A percentile compares a stretch with the other conserved stretches of the same genome.
These are phyloP conservation scores for Parapsyche elsis DNA, from an alignment of 1,140 invertebrate species.

Conservation along the genomic window DNA sequence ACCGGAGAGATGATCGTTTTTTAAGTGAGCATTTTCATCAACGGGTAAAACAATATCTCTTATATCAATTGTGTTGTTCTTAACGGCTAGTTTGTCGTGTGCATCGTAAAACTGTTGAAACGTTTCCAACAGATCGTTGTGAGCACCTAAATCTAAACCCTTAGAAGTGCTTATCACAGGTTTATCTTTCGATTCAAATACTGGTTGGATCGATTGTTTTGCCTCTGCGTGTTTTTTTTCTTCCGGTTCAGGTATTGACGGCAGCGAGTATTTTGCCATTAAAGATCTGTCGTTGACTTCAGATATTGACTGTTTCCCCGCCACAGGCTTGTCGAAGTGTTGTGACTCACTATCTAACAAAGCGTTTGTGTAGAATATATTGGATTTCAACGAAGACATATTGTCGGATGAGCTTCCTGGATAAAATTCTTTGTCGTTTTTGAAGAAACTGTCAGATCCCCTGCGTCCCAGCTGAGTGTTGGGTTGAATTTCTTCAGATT, in stretches of 20 bases:
- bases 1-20: background rate
- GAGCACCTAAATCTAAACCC: background rate
- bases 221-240: background rate
- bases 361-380: slow-evolving; percentile 51
- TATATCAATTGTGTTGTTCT: slow-evolving; percentile 17
- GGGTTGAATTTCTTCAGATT: background rate
- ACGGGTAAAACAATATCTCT: background rate
- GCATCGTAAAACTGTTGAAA: slow-evolving; percentile 48
- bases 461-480: slow-evolving; percentile 44
- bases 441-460: slow-evolving; percentile 48
- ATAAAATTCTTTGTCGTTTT: slow-evolving; percentile 37
- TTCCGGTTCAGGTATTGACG: background rate
- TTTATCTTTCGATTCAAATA: no score
- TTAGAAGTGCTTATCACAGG: background rate
- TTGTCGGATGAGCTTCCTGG: slow-evolving; percentile 30
- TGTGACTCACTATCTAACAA: slow-evolving; percentile 46
- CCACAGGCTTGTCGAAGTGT: background rate
- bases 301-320: slow-evolving; percentile 5
- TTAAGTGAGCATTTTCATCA: background rate
- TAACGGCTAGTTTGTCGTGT: background rate
- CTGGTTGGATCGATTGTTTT: background rate
- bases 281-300: slow-evolving; percentile 24
- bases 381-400: slow-evolving; percentile 38
- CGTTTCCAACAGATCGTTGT: slow-evolving; percentile 41
- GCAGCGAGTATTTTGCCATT: background rate